Evolutionary conservation across 1,140 invertebrate species (phyloP), one percentile per base, ranked within the genome.

Genomic region (Brachionus angularis): DNA sequence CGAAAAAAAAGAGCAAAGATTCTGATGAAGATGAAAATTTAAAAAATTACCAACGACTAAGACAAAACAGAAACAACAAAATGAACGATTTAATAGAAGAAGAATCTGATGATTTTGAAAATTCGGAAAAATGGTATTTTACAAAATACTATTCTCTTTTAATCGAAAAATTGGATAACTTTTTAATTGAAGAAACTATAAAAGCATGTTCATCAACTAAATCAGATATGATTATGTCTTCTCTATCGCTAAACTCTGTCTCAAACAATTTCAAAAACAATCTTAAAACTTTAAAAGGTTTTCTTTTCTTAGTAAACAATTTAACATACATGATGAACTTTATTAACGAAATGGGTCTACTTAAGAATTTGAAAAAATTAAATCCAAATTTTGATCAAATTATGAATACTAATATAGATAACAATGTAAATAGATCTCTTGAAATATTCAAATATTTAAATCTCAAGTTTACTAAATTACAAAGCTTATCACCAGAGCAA

Each of bases 241-340:
- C 4, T 14, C 53, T 1, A 58, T 10, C 39, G 18, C 39, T 1
- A 39, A 42, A 14, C 21, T 58, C 53, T 5, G 33, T 58, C 1
- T 58, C 53, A 23, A 58, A 36, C 27, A 58, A 34, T 36, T 58
- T 58, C 39, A 34, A 39, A 23, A 58, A 58, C 4, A 18, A 58
- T 58, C 23, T 58, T 18, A 58, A 58, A 23, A 58, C 18, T 36
- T 23, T 58, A 3, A 58, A 58, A 33, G 33, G 33, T 2, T 58
- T 58, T 58, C 33, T 58, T 10, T 58, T 58, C n/a, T 29, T 58
- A 36, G 53, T 58, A 7, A 58, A 58, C 39, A 58, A 58, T 27
- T 42, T 58, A 36, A 23, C 33, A 4, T 58, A 18, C 39, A 21
- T 58, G 18, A 39, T 58, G 14, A 34, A 58, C 27, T 36, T 14